A percentile compares a stretch with the other conserved stretches of the same genome.
Evolutionary conservation across 2,797 vertebrate species (phyloP).

Genomic region (Chiloscyllium punctatum): DNA sequence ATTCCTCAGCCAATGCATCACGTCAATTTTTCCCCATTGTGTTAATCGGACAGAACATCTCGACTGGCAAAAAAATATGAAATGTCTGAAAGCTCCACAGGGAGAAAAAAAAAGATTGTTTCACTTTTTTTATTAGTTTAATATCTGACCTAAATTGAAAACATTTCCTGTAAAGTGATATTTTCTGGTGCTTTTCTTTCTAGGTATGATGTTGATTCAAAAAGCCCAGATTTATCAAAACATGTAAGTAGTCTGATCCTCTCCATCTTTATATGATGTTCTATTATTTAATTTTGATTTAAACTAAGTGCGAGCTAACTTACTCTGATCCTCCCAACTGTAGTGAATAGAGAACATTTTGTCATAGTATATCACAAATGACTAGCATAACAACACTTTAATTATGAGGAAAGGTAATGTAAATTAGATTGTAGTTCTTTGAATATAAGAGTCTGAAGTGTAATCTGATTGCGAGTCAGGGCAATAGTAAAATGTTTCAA

Average conservation of each 20-base stretch:
- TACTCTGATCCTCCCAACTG: not conserved
- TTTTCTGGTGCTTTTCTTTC: conserved; percentile 42
- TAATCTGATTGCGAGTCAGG: not conserved
- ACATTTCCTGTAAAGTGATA: conserved; percentile 40
- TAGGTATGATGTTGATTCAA: conserved; percentile 92
- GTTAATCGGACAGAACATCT: too few relatives aligned
- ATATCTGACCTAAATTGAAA: not conserved
- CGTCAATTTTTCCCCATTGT: not conserved
- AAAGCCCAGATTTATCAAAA: conserved; percentile 90
- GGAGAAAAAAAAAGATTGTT: not conserved
- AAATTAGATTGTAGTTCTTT: not conserved
- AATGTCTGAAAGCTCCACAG: not conserved
- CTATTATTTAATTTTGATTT: not conserved
- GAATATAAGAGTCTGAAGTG: not conserved
- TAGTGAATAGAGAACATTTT: not conserved
- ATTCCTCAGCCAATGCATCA: not conserved
- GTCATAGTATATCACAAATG: not conserved
- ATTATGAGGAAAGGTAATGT: not conserved
- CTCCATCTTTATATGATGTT: not conserved
- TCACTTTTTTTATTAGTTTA: not conserved
- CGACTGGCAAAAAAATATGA: not conserved
- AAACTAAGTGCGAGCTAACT: not conserved
- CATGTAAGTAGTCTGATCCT: conserved; percentile 68
- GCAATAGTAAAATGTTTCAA: not conserved
- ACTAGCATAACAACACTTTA: not conserved